These are phyloP conservation scores for Brachionus paranguensis DNA, from an alignment of 1,140 invertebrate species.

Conservation along the genomic window DNA sequence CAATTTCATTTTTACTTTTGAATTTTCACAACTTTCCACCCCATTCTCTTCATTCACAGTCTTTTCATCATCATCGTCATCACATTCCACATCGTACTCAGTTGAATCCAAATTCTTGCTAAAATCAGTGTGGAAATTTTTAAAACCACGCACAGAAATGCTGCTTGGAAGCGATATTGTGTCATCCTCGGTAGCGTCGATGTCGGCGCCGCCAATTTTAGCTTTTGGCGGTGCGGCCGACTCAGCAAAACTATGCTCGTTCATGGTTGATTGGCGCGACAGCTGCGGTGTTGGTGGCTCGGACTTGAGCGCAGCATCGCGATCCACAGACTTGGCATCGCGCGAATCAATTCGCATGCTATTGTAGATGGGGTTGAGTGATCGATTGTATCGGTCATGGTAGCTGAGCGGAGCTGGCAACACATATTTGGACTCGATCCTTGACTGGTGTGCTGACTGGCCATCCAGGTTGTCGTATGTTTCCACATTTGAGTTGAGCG, in stretches of 20 bases:
- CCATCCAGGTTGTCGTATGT: conserved; percentile 11
- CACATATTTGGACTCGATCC: background rate
- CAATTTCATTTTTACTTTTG: background rate
- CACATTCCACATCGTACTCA: background rate
- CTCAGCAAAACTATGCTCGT: background rate
- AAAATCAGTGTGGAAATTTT: background rate
- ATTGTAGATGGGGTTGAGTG: background rate
- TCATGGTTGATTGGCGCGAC: background rate
- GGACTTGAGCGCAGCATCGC: background rate
- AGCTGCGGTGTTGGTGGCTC: background rate
- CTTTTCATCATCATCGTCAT: background rate
- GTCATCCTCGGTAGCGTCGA: background rate
- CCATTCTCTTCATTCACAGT: conserved; percentile 15
- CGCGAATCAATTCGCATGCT: background rate
- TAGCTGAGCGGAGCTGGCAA: background rate
- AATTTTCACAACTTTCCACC: background rate
- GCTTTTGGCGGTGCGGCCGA: background rate
- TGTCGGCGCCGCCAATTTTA: background rate
- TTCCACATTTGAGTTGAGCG: background rate
- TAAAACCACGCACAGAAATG: background rate
- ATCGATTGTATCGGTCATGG: conserved; percentile 19
- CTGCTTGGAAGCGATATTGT: conserved; percentile 3
- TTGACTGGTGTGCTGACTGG: background rate
- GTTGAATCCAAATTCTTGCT: background rate
- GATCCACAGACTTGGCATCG: background rate